Evolutionary conservation across 2,113 vertebrate species (phyloP), one percentile per base, ranked within the genome.

Genomic region (Aspiorhynchus laticeps): DNA sequence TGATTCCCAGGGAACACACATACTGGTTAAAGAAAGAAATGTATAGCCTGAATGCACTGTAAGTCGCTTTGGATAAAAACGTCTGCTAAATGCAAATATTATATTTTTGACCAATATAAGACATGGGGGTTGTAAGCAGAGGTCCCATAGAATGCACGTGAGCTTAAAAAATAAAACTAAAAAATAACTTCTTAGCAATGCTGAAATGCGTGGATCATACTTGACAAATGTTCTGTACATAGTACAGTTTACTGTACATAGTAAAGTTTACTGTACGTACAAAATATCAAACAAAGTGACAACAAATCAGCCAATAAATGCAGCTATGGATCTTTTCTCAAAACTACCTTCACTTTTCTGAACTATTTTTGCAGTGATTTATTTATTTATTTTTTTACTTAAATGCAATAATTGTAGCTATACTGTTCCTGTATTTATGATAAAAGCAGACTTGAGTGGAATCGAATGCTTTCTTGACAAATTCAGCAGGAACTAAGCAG

Each of bases 21-120:
- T n/a, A n/a, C n/a, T n/a, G n/a, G n/a, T n/a, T n/a, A n/a, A n/a
- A n/a, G n/a, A n/a, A n/a, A n/a, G n/a, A n/a, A n/a, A n/a, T n/a
- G n/a, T n/a, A n/a, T n/a, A n/a, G n/a, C n/a, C n/a, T n/a, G n/a
- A n/a, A n/a, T n/a, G n/a, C n/a, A n/a, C n/a, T n/a, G n/a, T n/a
- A n/a, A n/a, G n/a, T n/a, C n/a, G n/a, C n/a, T n/a, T n/a, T n/a
- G n/a, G n/a, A n/a, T n/a, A n/a, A n/a, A n/a, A n/a, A n/a, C n/a
- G n/a, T n/a, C n/a, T n/a, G n/a, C n/a, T n/a, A n/a, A n/a, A n/a
- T n/a, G n/a, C n/a, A n/a, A n/a, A n/a, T n/a, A 84, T 24, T 41
- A 71, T 2, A 87, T 78, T 79, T 33, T 46, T 77, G 17, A 71
- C 59, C 56, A 65, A 6, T 65, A 61, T 10, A 63, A 33, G 38